Evolutionary conservation across 2,888 invertebrate species (phyloP), one percentile per base, ranked within the genome.

Genomic region (Polyommatus iphigenia): DNA sequence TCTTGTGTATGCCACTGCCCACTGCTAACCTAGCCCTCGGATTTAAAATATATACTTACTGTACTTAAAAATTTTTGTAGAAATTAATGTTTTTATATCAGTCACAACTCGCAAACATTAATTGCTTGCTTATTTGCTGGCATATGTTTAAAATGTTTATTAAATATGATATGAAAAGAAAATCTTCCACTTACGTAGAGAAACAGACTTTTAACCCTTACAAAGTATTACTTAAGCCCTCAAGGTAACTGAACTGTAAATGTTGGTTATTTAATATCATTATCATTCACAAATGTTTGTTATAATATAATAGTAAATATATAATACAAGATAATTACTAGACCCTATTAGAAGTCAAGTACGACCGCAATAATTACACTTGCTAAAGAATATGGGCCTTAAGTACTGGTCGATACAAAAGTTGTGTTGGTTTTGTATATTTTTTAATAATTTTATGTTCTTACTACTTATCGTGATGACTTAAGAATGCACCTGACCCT

Each of bases 311-410:
- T 50, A 75, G 13, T 54, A 29, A 54, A 50, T 29, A 54, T 24
- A 54, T 75, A 54, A 24, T 54, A 54, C 18, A 7, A 50, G 29
- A 75, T 75, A 75, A 75, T 75, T 88, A 89, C 86, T 82, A 88
- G 86, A 82, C 83, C 81, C 82, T 84, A 84, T 85, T 82, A 83
- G 83, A 85, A 84, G 86, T 83, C 90, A 89, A 91, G 91, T 91
- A 90, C 91, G 84, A 85, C 88, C 80, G 82, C 86, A 82, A 81
- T 84, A 82, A 81, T 84, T 85, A 86, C 88, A 90, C 90, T 89
- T 89, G 86, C 83, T 82, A 82, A 82, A 80, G 82, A 80, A 79
- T 46, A 86, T 87, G 87, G 87, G 87, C 85, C 87, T 85, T 80
- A 81, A 82, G 87, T 87, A 90, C 85, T 82, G 67, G 78, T 80